Evolutionary conservation across 2,113 vertebrate species (phyloP).

Genomic region (Phyllostomus hastatus): DNA sequence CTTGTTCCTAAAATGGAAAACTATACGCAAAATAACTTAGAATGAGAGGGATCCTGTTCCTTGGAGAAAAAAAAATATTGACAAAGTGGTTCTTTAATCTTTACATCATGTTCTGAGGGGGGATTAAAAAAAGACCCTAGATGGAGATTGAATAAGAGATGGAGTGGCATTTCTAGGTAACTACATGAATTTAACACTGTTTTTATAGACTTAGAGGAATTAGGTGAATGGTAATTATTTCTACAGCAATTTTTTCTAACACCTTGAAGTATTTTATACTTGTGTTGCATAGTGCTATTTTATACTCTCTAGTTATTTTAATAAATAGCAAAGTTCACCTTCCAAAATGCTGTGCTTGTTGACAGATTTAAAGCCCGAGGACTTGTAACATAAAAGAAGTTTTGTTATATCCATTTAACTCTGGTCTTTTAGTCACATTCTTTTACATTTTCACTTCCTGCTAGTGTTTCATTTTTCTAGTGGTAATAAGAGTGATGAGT

Average conservation of each 20-base stretch:
- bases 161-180: not conserved
- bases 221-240: not conserved
- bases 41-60: not conserved
- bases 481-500: slow-evolving; percentile 41
- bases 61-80: not conserved
- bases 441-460: slow-evolving; percentile 43
- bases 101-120: not conserved
- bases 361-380: not conserved
- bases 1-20: not conserved
- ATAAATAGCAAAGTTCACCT: not conserved
- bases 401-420: slow-evolving; percentile 27
- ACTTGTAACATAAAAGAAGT: slow-evolving; percentile 1
- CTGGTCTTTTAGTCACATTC: not conserved
- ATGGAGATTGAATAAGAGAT: not conserved
- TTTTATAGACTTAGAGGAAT: not conserved
- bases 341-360: not conserved
- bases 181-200: not conserved
- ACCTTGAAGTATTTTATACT: not conserved
- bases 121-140: not conserved
- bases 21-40: not conserved
- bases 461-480: slow-evolving; percentile 41
- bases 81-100: not conserved
- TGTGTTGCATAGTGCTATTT: not conserved
- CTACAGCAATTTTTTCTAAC: not conserved
- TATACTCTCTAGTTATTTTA: slow-evolving; percentile 3